phyloP scores from a whole-genome alignment of 2,888 invertebrate species.

The Lymantria monacha region DNA sequence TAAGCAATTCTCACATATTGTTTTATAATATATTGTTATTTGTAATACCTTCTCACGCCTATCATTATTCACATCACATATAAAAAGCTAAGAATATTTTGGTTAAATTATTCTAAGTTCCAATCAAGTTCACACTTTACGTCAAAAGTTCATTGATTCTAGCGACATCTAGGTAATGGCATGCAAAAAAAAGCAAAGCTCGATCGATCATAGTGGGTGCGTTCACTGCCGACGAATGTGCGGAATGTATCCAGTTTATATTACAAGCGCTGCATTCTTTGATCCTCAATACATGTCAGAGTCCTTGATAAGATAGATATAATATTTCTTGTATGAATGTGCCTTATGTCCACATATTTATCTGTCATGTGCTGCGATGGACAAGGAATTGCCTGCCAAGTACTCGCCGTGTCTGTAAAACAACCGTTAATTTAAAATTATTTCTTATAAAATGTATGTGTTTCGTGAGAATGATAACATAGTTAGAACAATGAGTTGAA shows the following conservation, averaged over 20 bases:
- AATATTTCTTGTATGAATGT: conserved; percentile 56
- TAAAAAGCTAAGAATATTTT: conserved; percentile 74
- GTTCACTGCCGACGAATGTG: conserved; percentile 44
- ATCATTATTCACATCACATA: conserved; percentile 65
- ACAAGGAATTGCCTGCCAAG: conserved; percentile 8
- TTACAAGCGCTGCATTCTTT: conserved; percentile 22
- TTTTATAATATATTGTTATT: conserved; percentile 53
- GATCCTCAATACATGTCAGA: conserved; percentile 27
- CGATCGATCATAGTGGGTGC: conserved; percentile 60
- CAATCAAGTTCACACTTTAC: conserved; percentile 67
- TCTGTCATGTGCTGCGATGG: conserved; percentile 48
- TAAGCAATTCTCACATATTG: conserved; percentile 51
- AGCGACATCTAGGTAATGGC: conserved; percentile 65
- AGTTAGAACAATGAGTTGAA: conserved; percentile 44
- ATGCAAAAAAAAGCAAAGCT: conserved; percentile 65
- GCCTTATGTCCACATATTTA: conserved; percentile 49
- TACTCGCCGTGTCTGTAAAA: conserved; percentile 13
- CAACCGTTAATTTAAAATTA: conserved; percentile 22
- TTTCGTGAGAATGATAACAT: conserved; percentile 19
- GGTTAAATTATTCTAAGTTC: conserved; percentile 74
- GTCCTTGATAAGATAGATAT: conserved; percentile 48
- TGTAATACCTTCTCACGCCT: conserved; percentile 55
- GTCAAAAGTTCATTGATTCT: conserved; percentile 77
- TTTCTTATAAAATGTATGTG: conserved; percentile 4
- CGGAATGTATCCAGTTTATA: conserved; percentile 52